Evolutionary conservation across 2,888 invertebrate species (phyloP), one percentile per base, ranked within the genome.

Genomic region (Phaedon cochleariae): DNA sequence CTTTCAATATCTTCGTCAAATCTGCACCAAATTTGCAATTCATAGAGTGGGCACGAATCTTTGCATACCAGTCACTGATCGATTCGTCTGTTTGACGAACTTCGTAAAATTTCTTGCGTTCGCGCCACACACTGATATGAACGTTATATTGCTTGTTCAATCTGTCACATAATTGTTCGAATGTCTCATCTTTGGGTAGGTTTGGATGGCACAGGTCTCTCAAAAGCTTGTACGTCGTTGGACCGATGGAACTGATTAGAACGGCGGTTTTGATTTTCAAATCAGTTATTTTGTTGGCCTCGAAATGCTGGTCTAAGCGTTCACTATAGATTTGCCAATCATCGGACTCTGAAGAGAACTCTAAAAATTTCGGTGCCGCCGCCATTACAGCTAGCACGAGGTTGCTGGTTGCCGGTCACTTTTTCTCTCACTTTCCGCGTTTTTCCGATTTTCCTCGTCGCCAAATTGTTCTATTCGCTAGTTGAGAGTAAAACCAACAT

Each of bases 81-180:
- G 26, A 26, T 26, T 26, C 26, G 26, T 26, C 26, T 26, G 26
- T 26, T 26, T 26, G 26, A 26, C 26, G 26, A 26, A 26, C 26
- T 26, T 26, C 26, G 26, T 26, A 26, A 26, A 26, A 26, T 26
- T 5, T 26, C 7, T 26, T 26, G 26, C 26, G 26, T 26, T 5
- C 3, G 7, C 26, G 26, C n/a, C n/a, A n/a, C n/a, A n/a, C n/a
- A n/a, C n/a, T n/a, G n/a, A n/a, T n/a, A n/a, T n/a, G n/a, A 5
- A 26, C 3, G 26, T 26, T 26, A 26, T 26, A 26, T 26, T 26
- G 26, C 26, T 26, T 26, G 3, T 26, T 26, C 26, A 26, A 26
- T 26, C 7, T 26, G 26, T 55, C 46, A 31, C 41, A 55, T 59
- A 70, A 85, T 20, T 57, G 12, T 17, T 58, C 53, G 10, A 49